phyloP scores from a whole-genome alignment of 2,797 vertebrate genomes.

The Rhinella marina region DNA sequence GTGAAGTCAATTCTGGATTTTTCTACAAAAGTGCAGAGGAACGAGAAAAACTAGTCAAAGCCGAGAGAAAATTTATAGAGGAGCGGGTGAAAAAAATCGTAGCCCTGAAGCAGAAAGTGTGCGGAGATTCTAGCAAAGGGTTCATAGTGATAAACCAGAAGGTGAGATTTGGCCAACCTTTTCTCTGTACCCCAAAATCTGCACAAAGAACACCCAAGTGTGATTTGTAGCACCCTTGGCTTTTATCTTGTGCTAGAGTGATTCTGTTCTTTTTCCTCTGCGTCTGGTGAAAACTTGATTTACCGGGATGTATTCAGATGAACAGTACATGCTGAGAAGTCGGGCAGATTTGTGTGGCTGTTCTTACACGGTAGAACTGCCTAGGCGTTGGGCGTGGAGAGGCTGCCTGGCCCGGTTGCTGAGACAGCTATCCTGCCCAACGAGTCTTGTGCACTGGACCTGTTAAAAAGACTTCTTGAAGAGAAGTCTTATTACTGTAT shows the following conservation, averaged over 20 bases:
- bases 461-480: too few species aligned
- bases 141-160: constrained; percentile 98
- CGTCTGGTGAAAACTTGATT: constrained; percentile 77
- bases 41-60: constrained; percentile 92
- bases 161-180: constrained; percentile 73
- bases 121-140: constrained; percentile 85
- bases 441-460: too few species aligned
- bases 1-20: constrained; percentile 96
- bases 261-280: constrained; percentile 88
- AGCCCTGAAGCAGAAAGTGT: constrained; percentile 87
- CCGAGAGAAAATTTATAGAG: constrained; percentile 96
- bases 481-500: too few species aligned
- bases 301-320: constrained; percentile 88
- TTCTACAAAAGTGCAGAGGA: constrained; percentile 97
- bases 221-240: constrained; percentile 80
- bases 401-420: too few species aligned
- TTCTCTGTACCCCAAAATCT: background rate
- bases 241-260: constrained; percentile 82
- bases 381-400: too few species aligned
- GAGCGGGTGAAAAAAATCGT: constrained; percentile 94
- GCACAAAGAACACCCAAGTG: constrained; percentile 85
- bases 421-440: too few species aligned
- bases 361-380: too few species aligned
- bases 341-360: too few species aligned
- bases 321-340: constrained; percentile 76